Evolutionary conservation across 2,113 vertebrate genomes (phyloP).

Genomic region (Leuciscus idus): DNA sequence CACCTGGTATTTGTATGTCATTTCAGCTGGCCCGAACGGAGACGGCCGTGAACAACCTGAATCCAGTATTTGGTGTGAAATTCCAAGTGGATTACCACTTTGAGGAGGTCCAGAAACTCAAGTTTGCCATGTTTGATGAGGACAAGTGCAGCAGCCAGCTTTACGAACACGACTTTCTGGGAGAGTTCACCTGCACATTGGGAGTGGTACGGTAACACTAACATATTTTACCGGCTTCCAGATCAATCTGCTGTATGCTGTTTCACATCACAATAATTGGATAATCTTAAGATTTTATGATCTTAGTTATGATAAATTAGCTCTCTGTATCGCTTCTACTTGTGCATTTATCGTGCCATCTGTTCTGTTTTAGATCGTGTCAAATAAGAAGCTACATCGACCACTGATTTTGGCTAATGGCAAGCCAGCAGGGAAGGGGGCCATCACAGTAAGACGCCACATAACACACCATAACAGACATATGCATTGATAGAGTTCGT

Average conservation of each 20-base stretch:
- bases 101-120: constrained; percentile 96
- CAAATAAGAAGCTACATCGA: constrained; percentile 95
- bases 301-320: neutral
- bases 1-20: neutral
- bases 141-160: constrained; percentile 93
- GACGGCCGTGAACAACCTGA: constrained; percentile 94
- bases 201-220: constrained; percentile 81
- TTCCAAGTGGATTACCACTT: constrained; percentile 95
- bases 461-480: neutral
- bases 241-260: neutral
- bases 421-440: constrained; percentile 95
- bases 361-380: constrained; percentile 85
- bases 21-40: constrained; percentile 90
- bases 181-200: constrained; percentile 91
- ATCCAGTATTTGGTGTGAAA: constrained; percentile 94
- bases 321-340: neutral
- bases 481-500: neutral
- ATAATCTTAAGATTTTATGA: neutral
- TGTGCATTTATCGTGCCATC: constrained; percentile 4
- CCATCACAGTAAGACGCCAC: constrained; percentile 82
- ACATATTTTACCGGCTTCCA: neutral
- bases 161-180: constrained; percentile 95
- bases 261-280: neutral
- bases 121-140: constrained; percentile 96
- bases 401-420: constrained; percentile 89